These are phyloP conservation scores for Clarias gariepinus DNA, from an alignment of 2,113 vertebrate genomes.

Conservation along the genomic window DNA sequence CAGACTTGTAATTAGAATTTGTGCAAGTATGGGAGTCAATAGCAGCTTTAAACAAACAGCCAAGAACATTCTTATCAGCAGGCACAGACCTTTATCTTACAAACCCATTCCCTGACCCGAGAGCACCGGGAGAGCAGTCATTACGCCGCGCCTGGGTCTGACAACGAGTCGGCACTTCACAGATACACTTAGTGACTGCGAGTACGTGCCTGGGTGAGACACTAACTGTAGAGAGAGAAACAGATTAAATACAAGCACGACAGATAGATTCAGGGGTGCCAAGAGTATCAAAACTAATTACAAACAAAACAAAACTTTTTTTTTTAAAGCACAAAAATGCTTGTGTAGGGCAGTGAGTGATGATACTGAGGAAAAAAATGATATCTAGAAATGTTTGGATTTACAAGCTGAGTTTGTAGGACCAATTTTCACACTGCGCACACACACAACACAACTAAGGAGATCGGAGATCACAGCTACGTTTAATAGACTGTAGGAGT, in stretches of 20 bases:
- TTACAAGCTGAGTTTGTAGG: not conserved
- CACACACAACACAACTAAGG: too few species aligned
- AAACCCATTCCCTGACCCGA: slow-evolving; percentile 19
- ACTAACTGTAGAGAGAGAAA: not conserved
- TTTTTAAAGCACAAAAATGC: not conserved
- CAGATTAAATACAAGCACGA: not conserved
- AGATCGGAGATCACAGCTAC: too few species aligned
- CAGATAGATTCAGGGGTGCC: not conserved
- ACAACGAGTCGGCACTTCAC: not conserved
- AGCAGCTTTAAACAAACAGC: slow-evolving; percentile 34
- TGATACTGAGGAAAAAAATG: not conserved
- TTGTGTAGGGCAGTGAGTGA: not conserved
- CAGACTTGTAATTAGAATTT: slow-evolving; percentile 41
- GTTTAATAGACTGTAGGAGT: too few species aligned
- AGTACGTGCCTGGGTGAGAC: not conserved
- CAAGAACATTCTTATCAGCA: slow-evolving; percentile 33
- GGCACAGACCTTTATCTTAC: slow-evolving; percentile 30
- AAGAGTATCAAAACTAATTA: not conserved
- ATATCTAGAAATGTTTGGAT: not conserved
- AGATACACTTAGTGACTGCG: not conserved
- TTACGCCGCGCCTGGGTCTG: slow-evolving; percentile 5
- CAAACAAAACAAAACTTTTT: too few species aligned
- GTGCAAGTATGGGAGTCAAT: slow-evolving; percentile 23
- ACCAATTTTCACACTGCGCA: too few species aligned
- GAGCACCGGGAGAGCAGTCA: slow-evolving; percentile 18